Evolutionary conservation across 2,113 vertebrate species (phyloP).

Genomic region (Catharus bicknelli): DNA sequence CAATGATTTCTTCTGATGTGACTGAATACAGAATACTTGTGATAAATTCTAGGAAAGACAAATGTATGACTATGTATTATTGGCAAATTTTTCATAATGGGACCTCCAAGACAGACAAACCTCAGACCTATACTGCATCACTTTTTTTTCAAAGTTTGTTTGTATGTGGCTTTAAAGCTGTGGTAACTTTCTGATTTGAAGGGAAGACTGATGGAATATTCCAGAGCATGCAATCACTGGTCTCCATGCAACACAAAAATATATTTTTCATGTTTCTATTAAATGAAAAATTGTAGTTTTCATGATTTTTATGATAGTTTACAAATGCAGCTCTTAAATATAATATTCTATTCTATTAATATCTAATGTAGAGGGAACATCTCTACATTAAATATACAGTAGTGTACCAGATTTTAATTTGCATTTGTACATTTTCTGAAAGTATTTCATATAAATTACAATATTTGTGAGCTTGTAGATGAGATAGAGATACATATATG

Average conservation of each 20-base stretch:
- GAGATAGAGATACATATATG: accelerated
- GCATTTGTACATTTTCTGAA: background rate
- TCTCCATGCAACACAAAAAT: background rate
- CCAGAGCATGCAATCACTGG: background rate
- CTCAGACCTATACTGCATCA: background rate
- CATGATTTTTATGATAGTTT: background rate
- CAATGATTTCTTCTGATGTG: background rate
- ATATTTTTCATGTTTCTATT: background rate
- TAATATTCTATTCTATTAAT: background rate
- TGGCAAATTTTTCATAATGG: background rate
- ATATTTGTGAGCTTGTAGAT: background rate
- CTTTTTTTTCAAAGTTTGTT: background rate
- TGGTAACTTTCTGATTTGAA: background rate
- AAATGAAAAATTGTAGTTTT: background rate
- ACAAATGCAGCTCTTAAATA: background rate
- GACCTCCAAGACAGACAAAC: background rate
- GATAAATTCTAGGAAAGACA: background rate
- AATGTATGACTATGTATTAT: background rate
- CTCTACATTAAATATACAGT: background rate
- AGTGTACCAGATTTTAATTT: background rate
- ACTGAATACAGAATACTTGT: background rate
- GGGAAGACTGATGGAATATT: background rate
- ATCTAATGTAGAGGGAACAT: background rate
- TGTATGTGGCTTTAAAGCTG: background rate
- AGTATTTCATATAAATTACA: background rate